Evolutionary conservation across 2,888 invertebrate genomes (phyloP).

Genomic region (Xiphydria camelus): DNA sequence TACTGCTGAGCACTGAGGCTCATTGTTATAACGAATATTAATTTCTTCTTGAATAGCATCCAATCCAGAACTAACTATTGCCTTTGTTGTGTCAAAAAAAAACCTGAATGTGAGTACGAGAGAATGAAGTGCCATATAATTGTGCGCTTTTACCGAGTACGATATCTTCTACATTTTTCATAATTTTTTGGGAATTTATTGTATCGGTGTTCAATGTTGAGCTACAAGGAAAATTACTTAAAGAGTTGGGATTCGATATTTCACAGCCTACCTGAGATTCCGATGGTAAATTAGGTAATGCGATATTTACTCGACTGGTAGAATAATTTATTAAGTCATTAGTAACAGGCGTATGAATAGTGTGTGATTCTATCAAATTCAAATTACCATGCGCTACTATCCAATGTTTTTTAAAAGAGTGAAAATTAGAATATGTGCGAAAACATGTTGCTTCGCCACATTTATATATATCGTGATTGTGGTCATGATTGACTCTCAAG

Average conservation of each 20-base stretch:
- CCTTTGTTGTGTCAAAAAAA: not conserved
- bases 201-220: not conserved
- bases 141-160: constrained; percentile 2
- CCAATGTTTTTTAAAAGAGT: constrained; percentile 3
- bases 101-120: constrained; percentile 6
- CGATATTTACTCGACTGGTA: not conserved
- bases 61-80: not conserved
- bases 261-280: constrained; percentile 1
- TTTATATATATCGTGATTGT: not conserved
- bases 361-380: not conserved
- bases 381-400: not conserved
- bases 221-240: not conserved
- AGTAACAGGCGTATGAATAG: not conserved
- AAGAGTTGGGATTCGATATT: not conserved
- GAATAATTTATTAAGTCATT: not conserved
- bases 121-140: constrained; percentile 7
- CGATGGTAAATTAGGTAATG: not conserved
- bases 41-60: not conserved
- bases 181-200: not conserved
- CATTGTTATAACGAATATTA: not conserved
- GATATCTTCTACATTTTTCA: not conserved
- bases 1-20: not conserved
- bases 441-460: not conserved
- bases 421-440: constrained; percentile 1
- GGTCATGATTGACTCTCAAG: not conserved